phyloP scores from a whole-genome alignment of 2,113 vertebrate species.

The Gobius niger region DNA sequence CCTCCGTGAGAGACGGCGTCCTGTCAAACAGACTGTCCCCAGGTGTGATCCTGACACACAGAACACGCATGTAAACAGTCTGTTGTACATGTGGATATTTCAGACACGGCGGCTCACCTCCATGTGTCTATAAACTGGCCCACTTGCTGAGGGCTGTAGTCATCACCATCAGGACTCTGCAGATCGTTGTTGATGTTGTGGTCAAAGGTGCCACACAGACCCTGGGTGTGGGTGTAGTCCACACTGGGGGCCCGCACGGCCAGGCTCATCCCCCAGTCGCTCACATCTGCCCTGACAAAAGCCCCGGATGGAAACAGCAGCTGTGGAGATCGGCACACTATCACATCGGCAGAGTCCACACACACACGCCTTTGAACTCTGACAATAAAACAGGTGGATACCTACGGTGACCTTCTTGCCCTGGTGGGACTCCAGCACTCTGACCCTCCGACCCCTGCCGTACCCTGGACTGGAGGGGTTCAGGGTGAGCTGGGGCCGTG shows the following conservation, averaged over 20 bases:
- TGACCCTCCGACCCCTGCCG: constrained; percentile 46
- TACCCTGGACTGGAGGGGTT: constrained; percentile 35
- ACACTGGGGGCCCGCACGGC: constrained; percentile 65
- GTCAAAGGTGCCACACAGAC: constrained; percentile 77
- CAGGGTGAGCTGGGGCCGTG: constrained; percentile 67
- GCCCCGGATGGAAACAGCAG: constrained; percentile 81
- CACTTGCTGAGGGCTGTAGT: constrained; percentile 39
- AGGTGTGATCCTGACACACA: constrained; percentile 73
- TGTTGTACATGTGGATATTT: not conserved
- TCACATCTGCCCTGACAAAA: constrained; percentile 73
- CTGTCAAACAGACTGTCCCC: constrained; percentile 82
- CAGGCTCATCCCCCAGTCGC: constrained; percentile 78
- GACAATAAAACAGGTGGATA: constrained; percentile 43
- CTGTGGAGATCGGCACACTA: constrained; percentile 54
- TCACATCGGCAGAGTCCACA: not conserved
- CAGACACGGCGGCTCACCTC: constrained; percentile 65
- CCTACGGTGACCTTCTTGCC: constrained; percentile 84
- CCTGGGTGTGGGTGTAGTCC: constrained; percentile 76
- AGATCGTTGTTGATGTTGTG: constrained; percentile 77
- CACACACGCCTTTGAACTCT: not conserved
- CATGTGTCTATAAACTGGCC: constrained; percentile 74
- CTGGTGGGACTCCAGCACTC: constrained; percentile 77
- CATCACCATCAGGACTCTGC: constrained; percentile 38
- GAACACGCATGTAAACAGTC: not conserved
- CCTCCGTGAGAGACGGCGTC: constrained; percentile 39